Conservation (phyloP, 2,888 invertebrate genomes). For the Lysandra coridon region DNA sequence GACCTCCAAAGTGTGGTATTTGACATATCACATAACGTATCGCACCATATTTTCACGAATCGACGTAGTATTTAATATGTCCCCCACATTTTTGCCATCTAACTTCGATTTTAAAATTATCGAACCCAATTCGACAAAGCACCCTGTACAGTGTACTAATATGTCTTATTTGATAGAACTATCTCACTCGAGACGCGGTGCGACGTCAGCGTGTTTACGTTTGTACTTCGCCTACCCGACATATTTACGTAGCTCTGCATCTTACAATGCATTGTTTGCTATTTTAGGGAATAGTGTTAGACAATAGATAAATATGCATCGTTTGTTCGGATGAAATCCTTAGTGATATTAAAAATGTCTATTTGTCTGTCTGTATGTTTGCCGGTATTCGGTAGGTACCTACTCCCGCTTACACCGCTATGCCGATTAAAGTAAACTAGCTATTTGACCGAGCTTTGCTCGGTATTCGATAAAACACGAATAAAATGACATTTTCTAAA, state of each 20-base stretch:
- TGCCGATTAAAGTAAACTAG: too few relatives aligned
- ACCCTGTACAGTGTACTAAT: background rate
- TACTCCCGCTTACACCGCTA: too few relatives aligned
- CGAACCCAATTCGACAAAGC: background rate
- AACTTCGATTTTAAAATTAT: background rate
- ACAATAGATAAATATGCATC: background rate
- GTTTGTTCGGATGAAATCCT: background rate
- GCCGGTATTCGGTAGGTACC: too few relatives aligned
- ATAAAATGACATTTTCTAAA: too few relatives aligned
- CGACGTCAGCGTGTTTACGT: slow-evolving; percentile 34
- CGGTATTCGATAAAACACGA: too few relatives aligned
- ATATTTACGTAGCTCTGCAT: slow-evolving; percentile 14
- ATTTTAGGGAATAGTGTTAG: slow-evolving; percentile 8
- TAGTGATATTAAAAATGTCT: background rate
- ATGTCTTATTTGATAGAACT: background rate
- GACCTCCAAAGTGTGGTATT: too few relatives aligned
- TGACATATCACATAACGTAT: too few relatives aligned
- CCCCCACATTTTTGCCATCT: too few relatives aligned
- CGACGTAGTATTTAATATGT: too few relatives aligned
- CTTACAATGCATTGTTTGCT: slow-evolving; percentile 10
- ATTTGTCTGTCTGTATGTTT: background rate
- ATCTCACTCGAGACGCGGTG: background rate
- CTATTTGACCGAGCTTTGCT: too few relatives aligned
- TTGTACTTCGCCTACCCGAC: slow-evolving; percentile 30
- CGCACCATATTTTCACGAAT: too few relatives aligned